phyloP scores from a whole-genome alignment of 2,888 invertebrate species.

The Palloptera scutellata region DNA sequence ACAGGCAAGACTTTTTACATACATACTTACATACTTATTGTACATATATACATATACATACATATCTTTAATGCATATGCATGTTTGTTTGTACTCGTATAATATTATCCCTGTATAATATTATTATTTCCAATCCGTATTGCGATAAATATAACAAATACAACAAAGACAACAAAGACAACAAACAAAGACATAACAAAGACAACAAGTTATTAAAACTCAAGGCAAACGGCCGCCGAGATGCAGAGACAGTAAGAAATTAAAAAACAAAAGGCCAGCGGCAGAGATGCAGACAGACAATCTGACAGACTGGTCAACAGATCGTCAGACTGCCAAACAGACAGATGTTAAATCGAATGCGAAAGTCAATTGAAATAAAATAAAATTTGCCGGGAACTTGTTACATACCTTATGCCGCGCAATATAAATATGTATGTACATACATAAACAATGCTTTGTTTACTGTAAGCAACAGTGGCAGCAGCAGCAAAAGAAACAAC shows the following conservation, averaged over 20 bases:
- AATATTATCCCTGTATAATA: neutral
- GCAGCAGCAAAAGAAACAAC: too few relatives aligned
- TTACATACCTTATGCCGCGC: slow-evolving; percentile 6
- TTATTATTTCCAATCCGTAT: slow-evolving; percentile 10
- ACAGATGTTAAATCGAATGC: slow-evolving; percentile 16
- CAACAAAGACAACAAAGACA: slow-evolving; percentile 14
- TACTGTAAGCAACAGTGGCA: neutral
- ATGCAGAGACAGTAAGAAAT: neutral
- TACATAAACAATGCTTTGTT: too few relatives aligned
- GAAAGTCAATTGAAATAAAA: slow-evolving; percentile 25
- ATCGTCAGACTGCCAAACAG: neutral
- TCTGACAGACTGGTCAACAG: neutral
- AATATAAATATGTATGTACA: too few relatives aligned
- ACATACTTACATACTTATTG: neutral
- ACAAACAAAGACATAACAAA: neutral
- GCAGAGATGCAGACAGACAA: neutral
- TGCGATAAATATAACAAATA: neutral
- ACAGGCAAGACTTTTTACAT: slow-evolving; percentile 11
- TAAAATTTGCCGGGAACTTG: slow-evolving; percentile 28
- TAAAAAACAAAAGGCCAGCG: too few relatives aligned
- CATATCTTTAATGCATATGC: neutral
- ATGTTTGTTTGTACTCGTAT: neutral
- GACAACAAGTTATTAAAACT: slow-evolving; percentile 25
- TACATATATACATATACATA: neutral
- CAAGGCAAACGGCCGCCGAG: slow-evolving; percentile 31